These are phyloP conservation scores for Heliconius ethilla DNA, from an alignment of 2,888 invertebrate species.

Conservation along the genomic window DNA sequence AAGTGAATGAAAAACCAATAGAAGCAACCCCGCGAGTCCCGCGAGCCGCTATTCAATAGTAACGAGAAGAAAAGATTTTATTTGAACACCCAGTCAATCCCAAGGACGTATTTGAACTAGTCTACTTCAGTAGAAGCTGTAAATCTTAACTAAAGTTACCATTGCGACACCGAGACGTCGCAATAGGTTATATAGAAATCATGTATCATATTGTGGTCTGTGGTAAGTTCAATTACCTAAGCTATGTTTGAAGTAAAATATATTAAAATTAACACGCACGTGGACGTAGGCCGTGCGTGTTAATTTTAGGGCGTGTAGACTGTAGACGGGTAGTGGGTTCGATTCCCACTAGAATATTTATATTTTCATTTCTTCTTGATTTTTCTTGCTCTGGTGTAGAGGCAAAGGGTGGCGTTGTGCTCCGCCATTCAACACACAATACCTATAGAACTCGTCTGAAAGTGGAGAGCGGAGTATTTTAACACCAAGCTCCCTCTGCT, in stretches of 20 bases:
- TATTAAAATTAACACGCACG: slow-evolving; percentile 2
- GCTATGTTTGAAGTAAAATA: slow-evolving; percentile 1
- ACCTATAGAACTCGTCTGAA: too few species aligned
- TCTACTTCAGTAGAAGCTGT: slow-evolving; percentile 21
- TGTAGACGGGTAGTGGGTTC: too few species aligned
- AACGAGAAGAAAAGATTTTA: slow-evolving; percentile 20
- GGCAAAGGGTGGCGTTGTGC: too few species aligned
- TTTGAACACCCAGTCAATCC: too few species aligned
- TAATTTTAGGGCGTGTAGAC: too few species aligned
- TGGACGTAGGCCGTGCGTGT: too few species aligned
- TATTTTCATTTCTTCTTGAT: too few species aligned
- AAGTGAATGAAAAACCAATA: slow-evolving; percentile 20
- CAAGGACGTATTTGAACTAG: slow-evolving; percentile 16
- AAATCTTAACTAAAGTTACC: slow-evolving; percentile 18
- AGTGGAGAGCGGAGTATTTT: too few species aligned
- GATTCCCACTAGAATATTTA: too few species aligned
- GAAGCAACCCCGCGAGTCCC: slow-evolving; percentile 52
- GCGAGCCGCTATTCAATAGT: slow-evolving; percentile 52
- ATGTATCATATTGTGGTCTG: slow-evolving; percentile 1
- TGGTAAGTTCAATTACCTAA: slow-evolving; percentile 13
- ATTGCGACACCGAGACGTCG: slow-evolving; percentile 18
- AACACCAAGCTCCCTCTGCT: too few species aligned
- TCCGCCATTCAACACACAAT: too few species aligned
- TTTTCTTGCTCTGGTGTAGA: too few species aligned
- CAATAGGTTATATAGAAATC: slow-evolving; percentile 23